Conservation (phyloP, 2,113 vertebrate genomes). For the Bufo gargarizans region DNA sequence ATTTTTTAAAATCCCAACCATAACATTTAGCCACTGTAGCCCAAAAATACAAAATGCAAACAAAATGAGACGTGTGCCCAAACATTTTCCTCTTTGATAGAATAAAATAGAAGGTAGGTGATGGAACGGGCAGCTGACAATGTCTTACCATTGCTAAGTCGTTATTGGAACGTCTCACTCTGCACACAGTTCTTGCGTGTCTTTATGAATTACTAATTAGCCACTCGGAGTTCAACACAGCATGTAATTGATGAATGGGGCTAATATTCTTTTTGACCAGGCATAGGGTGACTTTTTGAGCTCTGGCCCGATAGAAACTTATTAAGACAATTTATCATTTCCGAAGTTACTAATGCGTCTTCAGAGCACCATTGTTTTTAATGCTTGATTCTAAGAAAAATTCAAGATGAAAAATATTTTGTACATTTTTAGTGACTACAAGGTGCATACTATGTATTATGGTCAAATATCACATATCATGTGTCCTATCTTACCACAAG, state of each 20-base stretch:
- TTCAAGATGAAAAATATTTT: conserved; percentile 11
- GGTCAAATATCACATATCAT: background rate
- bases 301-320: conserved; percentile 38
- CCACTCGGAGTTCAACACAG: background rate
- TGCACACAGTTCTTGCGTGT: background rate
- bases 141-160: background rate
- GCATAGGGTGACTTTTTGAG: conserved; percentile 20
- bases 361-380: background rate
- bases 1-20: too few species aligned
- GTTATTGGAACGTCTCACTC: background rate
- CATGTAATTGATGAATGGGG: conserved; percentile 53
- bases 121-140: background rate
- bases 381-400: conserved; percentile 13
- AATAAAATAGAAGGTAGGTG: background rate
- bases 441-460: background rate
- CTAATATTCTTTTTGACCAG: conserved; percentile 36
- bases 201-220: conserved; percentile 53
- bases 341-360: conserved; percentile 22
- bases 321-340: conserved; percentile 56
- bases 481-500: background rate
- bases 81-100: background rate
- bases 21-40: background rate
- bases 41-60: background rate
- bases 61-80: background rate
- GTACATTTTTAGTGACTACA: background rate